phyloP scores from a whole-genome alignment of 1,140 invertebrate genomes.

The Sitobion miscanthi region DNA sequence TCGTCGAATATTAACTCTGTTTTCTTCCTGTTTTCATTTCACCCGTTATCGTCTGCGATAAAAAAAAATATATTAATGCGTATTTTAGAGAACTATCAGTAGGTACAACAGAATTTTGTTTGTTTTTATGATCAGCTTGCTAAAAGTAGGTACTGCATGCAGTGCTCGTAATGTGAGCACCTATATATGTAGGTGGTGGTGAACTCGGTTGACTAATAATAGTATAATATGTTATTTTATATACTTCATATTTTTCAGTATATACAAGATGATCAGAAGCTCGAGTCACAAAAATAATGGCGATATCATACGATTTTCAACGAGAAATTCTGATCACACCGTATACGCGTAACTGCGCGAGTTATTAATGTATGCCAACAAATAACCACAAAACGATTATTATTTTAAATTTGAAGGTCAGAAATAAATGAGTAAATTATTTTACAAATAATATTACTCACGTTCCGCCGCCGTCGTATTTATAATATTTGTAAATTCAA shows the following conservation, averaged over 20 bases:
- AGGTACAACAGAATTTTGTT: neutral
- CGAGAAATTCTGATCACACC: neutral
- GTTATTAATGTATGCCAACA: neutral
- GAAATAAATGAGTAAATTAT: conserved; percentile 16
- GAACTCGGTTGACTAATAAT: neutral
- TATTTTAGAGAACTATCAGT: neutral
- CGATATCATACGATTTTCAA: neutral
- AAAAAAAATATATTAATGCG: neutral
- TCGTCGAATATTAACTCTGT: no score
- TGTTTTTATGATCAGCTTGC: neutral
- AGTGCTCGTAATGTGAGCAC: neutral
- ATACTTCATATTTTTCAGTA: neutral
- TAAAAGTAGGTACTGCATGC: neutral
- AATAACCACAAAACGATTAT: conserved; percentile 13
- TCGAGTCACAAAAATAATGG: neutral
- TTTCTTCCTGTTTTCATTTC: no score
- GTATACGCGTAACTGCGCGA: neutral
- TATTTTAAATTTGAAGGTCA: conserved; percentile 14
- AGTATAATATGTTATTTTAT: neutral
- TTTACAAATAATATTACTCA: neutral
- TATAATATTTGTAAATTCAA: neutral
- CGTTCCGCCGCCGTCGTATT: neutral
- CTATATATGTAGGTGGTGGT: neutral
- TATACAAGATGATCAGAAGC: neutral
- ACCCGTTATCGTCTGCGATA: no score